A percentile compares a stretch with the other conserved stretches of the same genome.
phyloP scores from a whole-genome alignment of 1,140 invertebrate genomes.

The Plectus sambesii region DNA sequence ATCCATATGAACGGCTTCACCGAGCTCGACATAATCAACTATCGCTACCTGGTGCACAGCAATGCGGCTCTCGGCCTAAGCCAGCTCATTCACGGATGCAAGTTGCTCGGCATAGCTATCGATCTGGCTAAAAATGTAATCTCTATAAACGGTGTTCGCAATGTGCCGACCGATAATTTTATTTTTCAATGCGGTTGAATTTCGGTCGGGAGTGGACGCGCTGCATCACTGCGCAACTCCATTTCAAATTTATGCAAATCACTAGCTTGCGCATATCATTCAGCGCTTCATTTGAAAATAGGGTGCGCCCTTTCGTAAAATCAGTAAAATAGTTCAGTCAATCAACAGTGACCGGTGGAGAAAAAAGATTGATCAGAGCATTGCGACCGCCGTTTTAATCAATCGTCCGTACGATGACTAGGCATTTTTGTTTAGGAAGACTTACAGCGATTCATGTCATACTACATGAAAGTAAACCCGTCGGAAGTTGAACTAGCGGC shows the following conservation, averaged over 20 bases:
- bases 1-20: slow-evolving; percentile 36
- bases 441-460: slow-evolving; percentile 15
- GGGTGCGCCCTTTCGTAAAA: slow-evolving; percentile 12
- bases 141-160: too few species aligned
- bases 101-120: slow-evolving; percentile 19
- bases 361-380: too few species aligned
- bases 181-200: too few species aligned
- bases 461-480: slow-evolving; percentile 24
- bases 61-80: slow-evolving; percentile 27
- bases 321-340: slow-evolving; percentile 1
- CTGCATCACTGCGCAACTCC: too few species aligned
- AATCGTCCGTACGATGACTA: too few species aligned
- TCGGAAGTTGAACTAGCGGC: slow-evolving; percentile 30
- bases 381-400: too few species aligned
- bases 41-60: slow-evolving; percentile 32
- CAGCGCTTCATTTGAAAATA: slow-evolving; percentile 1
- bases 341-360: too few species aligned
- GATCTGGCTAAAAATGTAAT: slow-evolving; percentile 15
- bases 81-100: slow-evolving; percentile 31
- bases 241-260: too few species aligned
- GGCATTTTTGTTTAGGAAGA: slow-evolving; percentile 26
- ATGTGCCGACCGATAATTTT: too few species aligned
- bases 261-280: too few species aligned
- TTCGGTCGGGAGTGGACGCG: too few species aligned
- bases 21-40: slow-evolving; percentile 34